Conservation (phyloP, 2,797 vertebrate genomes). For the Glyptemys insculpta region DNA sequence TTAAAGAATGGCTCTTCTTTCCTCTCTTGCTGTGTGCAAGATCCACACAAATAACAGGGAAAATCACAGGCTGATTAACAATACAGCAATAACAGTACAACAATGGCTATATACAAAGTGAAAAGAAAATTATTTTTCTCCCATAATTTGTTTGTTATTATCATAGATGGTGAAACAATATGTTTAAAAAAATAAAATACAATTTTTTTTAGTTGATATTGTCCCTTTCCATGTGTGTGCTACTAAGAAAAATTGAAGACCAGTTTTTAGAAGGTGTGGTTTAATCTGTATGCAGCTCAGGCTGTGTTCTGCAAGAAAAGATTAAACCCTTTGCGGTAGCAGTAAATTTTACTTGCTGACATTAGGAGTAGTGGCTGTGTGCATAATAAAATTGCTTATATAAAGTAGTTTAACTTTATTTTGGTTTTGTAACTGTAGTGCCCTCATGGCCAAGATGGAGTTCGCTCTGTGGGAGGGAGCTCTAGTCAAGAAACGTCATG, state of each 20-base stretch:
- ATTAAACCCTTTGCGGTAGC: constrained; percentile 2
- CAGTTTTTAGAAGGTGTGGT: constrained; percentile 19
- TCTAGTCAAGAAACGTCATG: background rate
- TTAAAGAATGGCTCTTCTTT: background rate
- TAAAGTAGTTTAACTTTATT: constrained; percentile 9
- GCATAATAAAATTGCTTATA: constrained; percentile 21
- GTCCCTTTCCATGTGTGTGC: background rate
- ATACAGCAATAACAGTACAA: background rate
- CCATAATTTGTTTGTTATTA: background rate
- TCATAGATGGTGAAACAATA: background rate
- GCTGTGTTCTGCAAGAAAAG: constrained; percentile 40
- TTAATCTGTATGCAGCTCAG: constrained; percentile 28
- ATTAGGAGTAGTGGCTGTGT: constrained; percentile 10
- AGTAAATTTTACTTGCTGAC: constrained; percentile 44
- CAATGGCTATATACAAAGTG: background rate
- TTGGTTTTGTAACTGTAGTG: background rate
- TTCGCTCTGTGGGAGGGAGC: background rate
- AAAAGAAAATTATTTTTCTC: background rate
- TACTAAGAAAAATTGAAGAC: background rate
- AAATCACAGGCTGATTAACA: background rate
- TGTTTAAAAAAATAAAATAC: fast-evolving
- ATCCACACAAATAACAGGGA: background rate
- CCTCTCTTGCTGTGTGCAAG: background rate
- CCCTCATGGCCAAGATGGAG: background rate
- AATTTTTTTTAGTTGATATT: background rate